These are phyloP conservation scores for Troilus luridus DNA, from an alignment of 2,888 invertebrate genomes.

Conservation along the genomic window DNA sequence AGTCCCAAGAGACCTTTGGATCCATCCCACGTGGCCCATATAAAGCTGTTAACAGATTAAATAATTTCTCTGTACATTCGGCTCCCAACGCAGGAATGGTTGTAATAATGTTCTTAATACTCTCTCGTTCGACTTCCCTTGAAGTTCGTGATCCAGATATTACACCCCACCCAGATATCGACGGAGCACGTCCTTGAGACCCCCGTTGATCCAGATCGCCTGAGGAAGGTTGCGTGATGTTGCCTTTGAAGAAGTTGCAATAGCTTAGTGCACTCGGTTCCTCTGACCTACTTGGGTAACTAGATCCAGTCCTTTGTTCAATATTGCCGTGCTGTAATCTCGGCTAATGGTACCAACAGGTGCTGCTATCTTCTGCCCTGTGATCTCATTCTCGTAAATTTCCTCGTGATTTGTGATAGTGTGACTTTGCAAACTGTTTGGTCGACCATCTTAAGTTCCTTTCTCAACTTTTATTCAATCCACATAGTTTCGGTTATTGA, in stretches of 20 bases:
- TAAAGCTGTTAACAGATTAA: no score
- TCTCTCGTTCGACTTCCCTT: neutral
- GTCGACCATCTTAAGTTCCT: neutral
- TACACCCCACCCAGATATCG: neutral
- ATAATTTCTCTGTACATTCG: no score
- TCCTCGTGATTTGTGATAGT: neutral
- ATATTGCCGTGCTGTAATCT: slow-evolving; percentile 31
- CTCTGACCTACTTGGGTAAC: slow-evolving; percentile 43
- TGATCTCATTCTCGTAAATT: slow-evolving; percentile 25
- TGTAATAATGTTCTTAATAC: neutral
- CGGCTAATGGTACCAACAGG: slow-evolving; percentile 27
- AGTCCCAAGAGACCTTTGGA: no score
- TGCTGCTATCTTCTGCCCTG: slow-evolving; percentile 13
- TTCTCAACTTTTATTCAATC: neutral
- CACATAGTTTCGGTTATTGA: neutral
- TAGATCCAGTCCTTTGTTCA: slow-evolving; percentile 21
- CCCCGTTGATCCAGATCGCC: slow-evolving; percentile 4
- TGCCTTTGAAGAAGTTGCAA: slow-evolving; percentile 12
- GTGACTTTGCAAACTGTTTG: neutral
- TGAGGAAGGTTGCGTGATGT: neutral
- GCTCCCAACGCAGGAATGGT: neutral
- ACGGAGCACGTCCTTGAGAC: slow-evolving; percentile 7
- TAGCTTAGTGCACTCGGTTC: slow-evolving; percentile 6
- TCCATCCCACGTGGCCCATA: no score
- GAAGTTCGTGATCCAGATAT: neutral